Percentiles rank a stretch among this genome's conserved stretches.
phyloP scores from a whole-genome alignment of 2,888 invertebrate species.

The Syrista parreyssii region DNA sequence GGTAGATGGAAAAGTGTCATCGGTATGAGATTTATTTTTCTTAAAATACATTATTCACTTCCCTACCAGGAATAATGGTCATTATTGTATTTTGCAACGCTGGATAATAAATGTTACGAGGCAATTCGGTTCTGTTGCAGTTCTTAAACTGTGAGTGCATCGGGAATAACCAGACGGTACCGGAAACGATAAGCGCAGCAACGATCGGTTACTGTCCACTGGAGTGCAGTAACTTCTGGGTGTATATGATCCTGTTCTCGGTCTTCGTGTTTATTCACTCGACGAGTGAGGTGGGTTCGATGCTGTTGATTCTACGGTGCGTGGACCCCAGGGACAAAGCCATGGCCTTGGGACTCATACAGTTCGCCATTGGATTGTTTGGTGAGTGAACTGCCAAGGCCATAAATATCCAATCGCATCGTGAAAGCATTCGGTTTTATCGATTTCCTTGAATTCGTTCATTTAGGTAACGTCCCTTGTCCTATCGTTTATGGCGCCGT shows the following conservation, averaged over 20 bases:
- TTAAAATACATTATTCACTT: neutral
- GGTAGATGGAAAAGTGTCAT: conserved; percentile 70
- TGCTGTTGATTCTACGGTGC: conserved; percentile 89
- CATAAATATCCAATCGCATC: neutral
- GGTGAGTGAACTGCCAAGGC: conserved; percentile 65
- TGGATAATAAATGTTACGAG: neutral
- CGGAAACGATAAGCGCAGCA: conserved; percentile 69
- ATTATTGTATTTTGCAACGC: neutral
- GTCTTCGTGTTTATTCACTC: conserved; percentile 92
- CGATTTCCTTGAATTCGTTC: conserved; percentile 18
- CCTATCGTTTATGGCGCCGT: conserved; percentile 95
- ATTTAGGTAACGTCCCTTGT: conserved; percentile 86
- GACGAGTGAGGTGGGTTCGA: conserved; percentile 92
- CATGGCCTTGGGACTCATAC: conserved; percentile 93
- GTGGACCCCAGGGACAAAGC: conserved; percentile 93
- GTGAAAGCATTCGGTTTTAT: neutral
- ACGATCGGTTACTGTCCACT: conserved; percentile 84
- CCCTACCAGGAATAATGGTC: neutral
- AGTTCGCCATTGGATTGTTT: conserved; percentile 92
- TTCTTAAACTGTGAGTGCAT: conserved; percentile 69
- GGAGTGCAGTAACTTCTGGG: conserved; percentile 82
- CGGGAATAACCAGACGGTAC: conserved; percentile 45
- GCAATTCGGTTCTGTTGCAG: conserved; percentile 50
- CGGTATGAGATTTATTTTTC: conserved; percentile 48
- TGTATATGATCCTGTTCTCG: conserved; percentile 86